Conservation (phyloP, 2,797 vertebrate genomes). For the Novumbra hubbsi region DNA sequence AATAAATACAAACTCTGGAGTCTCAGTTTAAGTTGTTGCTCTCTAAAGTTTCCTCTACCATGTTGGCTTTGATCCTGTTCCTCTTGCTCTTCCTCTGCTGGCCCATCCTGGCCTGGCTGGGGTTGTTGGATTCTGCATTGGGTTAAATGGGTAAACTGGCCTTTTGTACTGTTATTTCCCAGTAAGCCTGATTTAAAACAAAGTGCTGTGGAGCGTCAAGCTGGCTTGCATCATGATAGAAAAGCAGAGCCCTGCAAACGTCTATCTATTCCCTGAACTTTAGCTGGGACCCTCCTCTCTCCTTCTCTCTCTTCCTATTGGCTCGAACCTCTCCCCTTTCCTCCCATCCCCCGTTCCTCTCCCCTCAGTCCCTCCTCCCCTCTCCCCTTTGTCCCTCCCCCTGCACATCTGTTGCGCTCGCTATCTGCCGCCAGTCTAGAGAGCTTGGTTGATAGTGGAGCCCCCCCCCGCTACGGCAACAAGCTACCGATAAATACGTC, state of each 20-base stretch:
- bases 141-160: not conserved
- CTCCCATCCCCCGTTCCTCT: not conserved
- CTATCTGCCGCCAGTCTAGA: not conserved
- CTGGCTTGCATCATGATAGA: not conserved
- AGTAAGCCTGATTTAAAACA: not conserved
- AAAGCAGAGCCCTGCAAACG: slow-evolving; percentile 9
- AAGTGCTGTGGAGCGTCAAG: not conserved
- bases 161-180: not conserved
- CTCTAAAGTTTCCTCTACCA: no score
- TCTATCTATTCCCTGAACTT: not conserved
- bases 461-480: slow-evolving; percentile 5
- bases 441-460: slow-evolving; percentile 5
- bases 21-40: no score
- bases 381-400: slow-evolving; percentile 15
- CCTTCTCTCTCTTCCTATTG: slow-evolving; percentile 17
- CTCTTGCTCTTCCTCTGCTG: no score
- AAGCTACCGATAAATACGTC: slow-evolving; percentile 30
- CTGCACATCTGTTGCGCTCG: slow-evolving; percentile 45
- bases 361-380: not conserved
- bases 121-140: not conserved
- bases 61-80: no score
- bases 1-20: no score
- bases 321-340: slow-evolving; percentile 3
- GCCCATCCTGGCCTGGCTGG: not conserved
- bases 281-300: not conserved